Conservation (phyloP, 2,888 invertebrate genomes). For the Campaea margaritaria region DNA sequence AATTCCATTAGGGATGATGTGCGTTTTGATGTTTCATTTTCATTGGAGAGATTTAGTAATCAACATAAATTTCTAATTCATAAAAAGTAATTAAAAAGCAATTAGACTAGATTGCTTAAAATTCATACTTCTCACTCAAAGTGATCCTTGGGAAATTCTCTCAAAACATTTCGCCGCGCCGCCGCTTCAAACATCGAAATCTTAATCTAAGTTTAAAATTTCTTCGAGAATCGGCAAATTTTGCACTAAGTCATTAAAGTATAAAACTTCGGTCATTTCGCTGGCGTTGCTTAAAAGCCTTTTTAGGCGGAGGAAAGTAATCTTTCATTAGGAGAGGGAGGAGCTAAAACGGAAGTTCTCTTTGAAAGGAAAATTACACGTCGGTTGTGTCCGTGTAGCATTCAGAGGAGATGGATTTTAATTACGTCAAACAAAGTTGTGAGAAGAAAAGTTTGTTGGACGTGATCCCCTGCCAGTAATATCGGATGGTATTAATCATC, state of each 20-base stretch:
- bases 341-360: conserved; percentile 84
- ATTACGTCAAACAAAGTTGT: conserved; percentile 82
- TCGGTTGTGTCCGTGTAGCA: conserved; percentile 76
- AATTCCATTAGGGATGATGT: background rate
- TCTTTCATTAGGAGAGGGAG: conserved; percentile 84
- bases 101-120: conserved; percentile 79
- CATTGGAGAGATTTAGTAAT: conserved; percentile 32
- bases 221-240: conserved; percentile 84
- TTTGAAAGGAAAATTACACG: conserved; percentile 85
- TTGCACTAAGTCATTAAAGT: conserved; percentile 86
- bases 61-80: conserved; percentile 55
- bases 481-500: conserved; percentile 50
- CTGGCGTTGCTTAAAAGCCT: conserved; percentile 85
- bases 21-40: conserved; percentile 25
- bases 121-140: conserved; percentile 77
- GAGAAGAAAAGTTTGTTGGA: conserved; percentile 60
- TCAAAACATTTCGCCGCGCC: conserved; percentile 77
- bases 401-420: conserved; percentile 81
- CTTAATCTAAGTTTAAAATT: conserved; percentile 86
- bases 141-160: conserved; percentile 68
- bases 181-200: conserved; percentile 81
- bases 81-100: conserved; percentile 83
- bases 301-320: conserved; percentile 84
- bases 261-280: conserved; percentile 85
- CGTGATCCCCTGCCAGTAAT: conserved; percentile 52